Base-by-base conservation (phyloP, 2,888 invertebrate species). In the Uropetala carovei region DNA sequence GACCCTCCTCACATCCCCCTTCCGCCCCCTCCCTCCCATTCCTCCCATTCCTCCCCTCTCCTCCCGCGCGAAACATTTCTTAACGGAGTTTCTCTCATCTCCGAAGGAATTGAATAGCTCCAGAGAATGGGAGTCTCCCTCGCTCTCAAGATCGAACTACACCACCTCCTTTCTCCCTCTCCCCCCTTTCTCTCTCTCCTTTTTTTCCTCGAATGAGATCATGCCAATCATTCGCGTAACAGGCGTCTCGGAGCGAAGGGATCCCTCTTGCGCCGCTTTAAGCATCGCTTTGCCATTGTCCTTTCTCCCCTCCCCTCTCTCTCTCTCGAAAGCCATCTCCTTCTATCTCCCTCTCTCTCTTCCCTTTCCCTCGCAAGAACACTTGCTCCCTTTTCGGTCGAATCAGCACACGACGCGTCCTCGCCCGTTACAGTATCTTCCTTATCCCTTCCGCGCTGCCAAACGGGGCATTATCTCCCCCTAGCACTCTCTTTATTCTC, bases 141-240 rank as follows among this genome's bases (percentile, higher is more conserved):
- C 82, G 82, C 82, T 43, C 82, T 30, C 82, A 30, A n/a, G 30
- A 43, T 30, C 13, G 30, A 43, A 3, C 16, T 11, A 82, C 30
- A 82, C 30, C 27, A 82, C 13, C 27, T 82, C 82, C 16, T 82
- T n/a, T 22, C 75, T 75, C 75, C 56, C 13, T 11, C 57, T 18
- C 83, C 13, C 11, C 57, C 83, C 18, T 43, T 10, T 83, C 83
- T 8, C 30, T 43, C 13, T 56, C 16, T n/a, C n/a, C 18, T 83
- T 56, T 83, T 83, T 83, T 82, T 83, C 57, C 57, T 27, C 83
- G 83, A 83, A 83, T 83, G 83, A 83, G 83, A 83, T 83, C 83
- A 83, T 57, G 83, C 83, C 83, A 83, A 83, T 83, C 83, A 83
- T 83, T 83, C 83, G 83, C 83, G 83, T n/a, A 57, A 14, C 18